phyloP scores from a whole-genome alignment of 2,888 invertebrate genomes.

The Spodoptera littoralis region DNA sequence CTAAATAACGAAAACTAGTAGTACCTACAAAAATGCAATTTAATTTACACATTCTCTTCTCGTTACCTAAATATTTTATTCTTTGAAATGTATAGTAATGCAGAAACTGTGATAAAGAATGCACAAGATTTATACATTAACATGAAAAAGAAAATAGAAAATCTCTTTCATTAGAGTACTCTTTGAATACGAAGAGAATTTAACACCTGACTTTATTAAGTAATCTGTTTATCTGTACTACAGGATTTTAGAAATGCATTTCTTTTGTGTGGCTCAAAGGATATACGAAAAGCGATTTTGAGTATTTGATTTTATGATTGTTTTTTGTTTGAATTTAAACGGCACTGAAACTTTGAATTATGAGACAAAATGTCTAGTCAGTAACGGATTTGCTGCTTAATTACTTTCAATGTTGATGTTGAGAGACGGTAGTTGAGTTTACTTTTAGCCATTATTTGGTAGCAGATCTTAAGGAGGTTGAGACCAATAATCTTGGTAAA shows the following conservation, averaged over 20 bases:
- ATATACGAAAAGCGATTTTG: not conserved
- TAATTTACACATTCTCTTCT: conserved; percentile 6
- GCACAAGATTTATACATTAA: conserved; percentile 11
- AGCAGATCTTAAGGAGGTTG: too few relatives aligned
- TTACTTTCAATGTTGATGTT: too few relatives aligned
- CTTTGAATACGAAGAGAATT: conserved; percentile 18
- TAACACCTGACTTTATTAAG: conserved; percentile 39
- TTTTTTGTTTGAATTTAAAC: too few relatives aligned
- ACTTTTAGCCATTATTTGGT: too few relatives aligned
- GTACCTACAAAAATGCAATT: not conserved
- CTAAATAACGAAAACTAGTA: too few relatives aligned
- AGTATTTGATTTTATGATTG: too few relatives aligned
- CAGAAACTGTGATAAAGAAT: conserved; percentile 23
- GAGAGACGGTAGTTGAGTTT: too few relatives aligned
- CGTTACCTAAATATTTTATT: conserved; percentile 4
- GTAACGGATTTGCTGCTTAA: too few relatives aligned
- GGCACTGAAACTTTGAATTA: too few relatives aligned
- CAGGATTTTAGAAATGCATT: conserved; percentile 28
- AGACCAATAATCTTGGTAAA: too few relatives aligned
- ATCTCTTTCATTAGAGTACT: conserved; percentile 11
- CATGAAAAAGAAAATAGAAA: conserved; percentile 20
- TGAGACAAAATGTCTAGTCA: too few relatives aligned
- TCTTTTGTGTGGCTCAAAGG: conserved; percentile 6
- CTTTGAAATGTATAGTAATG: not conserved
- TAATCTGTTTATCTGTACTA: conserved; percentile 42